Evolutionary conservation across 1,140 invertebrate species (phyloP).

Genomic region (Bombyx mori): ASM3026992v2 NC_085128.1:16210501-16211000

Average conservation of each 20-base stretch:
- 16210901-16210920: too few species aligned
- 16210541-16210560: slow-evolving; percentile 22
- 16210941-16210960: too few species aligned
- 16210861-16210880: too few species aligned
- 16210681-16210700: slow-evolving; percentile 73
- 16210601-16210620: slow-evolving; percentile 15
- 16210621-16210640: slow-evolving; percentile 45
- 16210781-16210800: slow-evolving; percentile 80
- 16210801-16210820: slow-evolving; percentile 9
- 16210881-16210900: too few species aligned
- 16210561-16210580: slow-evolving; percentile 17
- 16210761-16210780: slow-evolving; percentile 83
- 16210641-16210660: slow-evolving; percentile 73
- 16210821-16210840: too few species aligned
- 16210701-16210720: slow-evolving; percentile 73
- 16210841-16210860: too few species aligned
- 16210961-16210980: too few species aligned
- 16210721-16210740: slow-evolving; percentile 78
- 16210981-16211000: too few species aligned
- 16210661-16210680: slow-evolving; percentile 84
- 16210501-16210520: slow-evolving; percentile 37
- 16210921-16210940: too few species aligned
- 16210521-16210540: slow-evolving; percentile 70
- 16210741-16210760: slow-evolving; percentile 84
- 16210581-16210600: not conserved